Evolutionary conservation across 2,797 vertebrate species (phyloP), one percentile per base, ranked within the genome.

Genomic region (Euthynnus affinis): DNA sequence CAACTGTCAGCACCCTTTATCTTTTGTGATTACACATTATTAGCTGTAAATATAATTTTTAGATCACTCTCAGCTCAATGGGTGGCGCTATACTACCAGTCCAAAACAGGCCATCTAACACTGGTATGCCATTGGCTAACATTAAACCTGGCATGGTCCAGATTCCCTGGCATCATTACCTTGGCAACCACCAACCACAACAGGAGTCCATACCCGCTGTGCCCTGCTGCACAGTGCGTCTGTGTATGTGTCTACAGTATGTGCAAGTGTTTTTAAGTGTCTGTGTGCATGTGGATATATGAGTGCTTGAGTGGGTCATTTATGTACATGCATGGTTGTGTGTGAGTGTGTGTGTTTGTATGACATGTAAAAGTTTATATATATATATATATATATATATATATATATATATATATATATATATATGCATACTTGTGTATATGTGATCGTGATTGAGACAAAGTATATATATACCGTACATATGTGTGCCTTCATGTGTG

Each of bases 141-240:
- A 87, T 83, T 83, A 85, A 87, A 87, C 29, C 85, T 91, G 92
- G 88, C 90, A 88, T n/a, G 71, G 74, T 79, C 74, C 74, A 68
- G 73, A 91, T 80, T 88, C 72, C 69, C 79, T 92, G 93, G 90
- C 91, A 90, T 85, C 81, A 82, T 90, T 70, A 66, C 71, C 87
- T 90, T 93, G 93, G 91, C 93, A 92, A 74, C 61, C 68, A 71
- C 22, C 75, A 64, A 75, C 72, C 83, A 84, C 84, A 74, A 88
- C 88, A 90, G 85, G 89, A 92, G 87, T 86, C 87, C 85, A 70
- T 69, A 68, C 92, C 89, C 64, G 53, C 91, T 91, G 89, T 67
- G 89, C 86, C 89, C 90, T 90, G 91, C 93, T 90, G 90, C 83
- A 88, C 88, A 78, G 32, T 72, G 85, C 55, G 64, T 82, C 57